A percentile compares a stretch with the other conserved stretches of the same genome.
These are phyloP conservation scores for Vireo griseus DNA, from an alignment of 2,797 vertebrate species.

Conservation along the genomic window DNA sequence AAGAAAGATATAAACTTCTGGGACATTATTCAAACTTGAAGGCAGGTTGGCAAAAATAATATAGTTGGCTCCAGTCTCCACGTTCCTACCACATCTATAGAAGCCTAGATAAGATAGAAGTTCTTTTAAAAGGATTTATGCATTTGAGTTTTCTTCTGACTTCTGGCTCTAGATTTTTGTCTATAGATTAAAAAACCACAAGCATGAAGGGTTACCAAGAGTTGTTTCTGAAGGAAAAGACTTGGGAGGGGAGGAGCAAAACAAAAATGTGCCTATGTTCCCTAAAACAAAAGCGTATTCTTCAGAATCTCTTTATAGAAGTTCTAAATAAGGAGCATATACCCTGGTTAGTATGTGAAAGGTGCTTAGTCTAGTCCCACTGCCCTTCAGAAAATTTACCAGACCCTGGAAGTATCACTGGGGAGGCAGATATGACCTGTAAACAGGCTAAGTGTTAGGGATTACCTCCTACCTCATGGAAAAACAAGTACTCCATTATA, in stretches of 20 bases:
- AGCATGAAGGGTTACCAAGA: not conserved
- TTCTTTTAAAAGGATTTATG: not conserved
- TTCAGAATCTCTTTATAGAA: not conserved
- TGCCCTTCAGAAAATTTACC: not conserved
- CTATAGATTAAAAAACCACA: not conserved
- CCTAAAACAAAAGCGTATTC: conserved; percentile 9
- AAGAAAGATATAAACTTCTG: not conserved
- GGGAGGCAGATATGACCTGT: not conserved
- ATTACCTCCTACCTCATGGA: conserved; percentile 22
- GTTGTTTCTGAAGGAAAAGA: not conserved
- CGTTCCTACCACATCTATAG: not conserved
- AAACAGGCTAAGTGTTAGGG: not conserved
- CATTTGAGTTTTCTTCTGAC: not conserved
- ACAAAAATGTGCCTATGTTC: not conserved
- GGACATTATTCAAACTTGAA: not conserved
- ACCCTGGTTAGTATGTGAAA: not conserved
- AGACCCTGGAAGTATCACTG: not conserved
- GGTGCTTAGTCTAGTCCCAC: not conserved
- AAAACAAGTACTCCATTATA: conserved; percentile 37
- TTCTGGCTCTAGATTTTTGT: conserved; percentile 13
- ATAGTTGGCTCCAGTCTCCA: not conserved
- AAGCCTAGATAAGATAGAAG: not conserved
- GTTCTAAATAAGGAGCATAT: not conserved
- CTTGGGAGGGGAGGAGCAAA: not conserved
- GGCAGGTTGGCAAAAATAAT: not conserved